Conservation (phyloP, 2,113 vertebrate species). For the Gymnobelideus leadbeateri region DNA sequence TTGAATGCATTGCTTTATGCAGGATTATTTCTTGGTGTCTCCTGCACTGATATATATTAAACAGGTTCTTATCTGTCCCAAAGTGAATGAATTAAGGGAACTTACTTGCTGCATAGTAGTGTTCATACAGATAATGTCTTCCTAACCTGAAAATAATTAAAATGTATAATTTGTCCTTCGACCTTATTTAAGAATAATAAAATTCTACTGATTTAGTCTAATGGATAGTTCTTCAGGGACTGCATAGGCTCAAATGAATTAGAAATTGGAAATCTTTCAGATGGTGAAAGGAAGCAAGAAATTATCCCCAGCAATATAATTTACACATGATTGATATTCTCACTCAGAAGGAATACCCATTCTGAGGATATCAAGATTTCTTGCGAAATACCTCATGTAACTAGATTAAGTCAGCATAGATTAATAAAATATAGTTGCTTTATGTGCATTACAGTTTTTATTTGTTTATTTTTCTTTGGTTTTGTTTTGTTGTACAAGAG, state of each 20-base stretch:
- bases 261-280: slow-evolving; percentile 49
- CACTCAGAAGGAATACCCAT: background rate
- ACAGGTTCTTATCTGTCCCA: background rate
- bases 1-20: background rate
- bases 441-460: background rate
- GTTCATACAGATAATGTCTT: background rate
- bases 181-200: slow-evolving; percentile 45
- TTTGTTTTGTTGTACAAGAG: background rate
- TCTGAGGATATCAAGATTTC: background rate
- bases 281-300: slow-evolving; percentile 16
- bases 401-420: slow-evolving; percentile 4
- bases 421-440: background rate
- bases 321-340: background rate
- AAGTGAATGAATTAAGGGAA: slow-evolving; percentile 51
- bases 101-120: slow-evolving; percentile 12
- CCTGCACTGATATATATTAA: background rate
- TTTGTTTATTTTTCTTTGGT: background rate
- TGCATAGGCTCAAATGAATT: slow-evolving; percentile 14
- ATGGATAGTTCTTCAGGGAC: slow-evolving; percentile 26
- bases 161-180: slow-evolving; percentile 25
- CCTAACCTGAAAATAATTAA: slow-evolving; percentile 48
- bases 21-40: background rate
- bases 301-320: slow-evolving; percentile 20
- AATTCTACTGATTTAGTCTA: slow-evolving; percentile 6
- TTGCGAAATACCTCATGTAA: background rate